A percentile compares a stretch with the other conserved stretches of the same genome.
Conservation (phyloP, 2,888 invertebrate genomes). For the Sclerodermus sp. region DNA sequence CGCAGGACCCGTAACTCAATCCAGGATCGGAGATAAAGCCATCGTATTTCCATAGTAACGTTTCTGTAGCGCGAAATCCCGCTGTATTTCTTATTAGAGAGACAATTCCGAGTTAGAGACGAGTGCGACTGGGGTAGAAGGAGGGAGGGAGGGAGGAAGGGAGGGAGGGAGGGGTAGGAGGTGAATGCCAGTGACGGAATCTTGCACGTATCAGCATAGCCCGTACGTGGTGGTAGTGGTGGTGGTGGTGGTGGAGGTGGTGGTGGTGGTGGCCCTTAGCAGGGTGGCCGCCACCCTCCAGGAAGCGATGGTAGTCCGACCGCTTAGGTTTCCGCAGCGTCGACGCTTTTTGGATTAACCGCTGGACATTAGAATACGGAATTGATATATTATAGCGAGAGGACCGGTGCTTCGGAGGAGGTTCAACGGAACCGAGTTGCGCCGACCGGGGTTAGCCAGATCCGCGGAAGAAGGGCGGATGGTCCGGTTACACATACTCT, state of each 20-base stretch:
- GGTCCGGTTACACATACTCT: slow-evolving; percentile 46
- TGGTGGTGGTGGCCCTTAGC: too few species aligned
- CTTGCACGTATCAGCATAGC: too few species aligned
- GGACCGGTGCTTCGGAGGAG: slow-evolving; percentile 13
- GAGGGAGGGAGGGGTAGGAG: neutral
- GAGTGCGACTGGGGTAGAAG: neutral
- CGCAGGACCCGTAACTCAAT: neutral
- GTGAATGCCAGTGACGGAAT: neutral
- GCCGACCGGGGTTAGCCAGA: slow-evolving; percentile 31
- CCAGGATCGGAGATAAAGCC: too few species aligned
- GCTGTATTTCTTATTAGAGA: slow-evolving; percentile 11
- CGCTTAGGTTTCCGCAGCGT: slow-evolving; percentile 52
- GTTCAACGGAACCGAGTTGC: slow-evolving; percentile 10
- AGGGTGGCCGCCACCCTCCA: slow-evolving; percentile 17
- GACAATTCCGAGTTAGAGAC: neutral
- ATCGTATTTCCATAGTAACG: neutral
- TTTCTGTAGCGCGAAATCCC: slow-evolving; percentile 6
- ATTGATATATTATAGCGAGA: slow-evolving; percentile 54
- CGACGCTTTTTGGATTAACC: slow-evolving; percentile 57
- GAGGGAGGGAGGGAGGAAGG: neutral
- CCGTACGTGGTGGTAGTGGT: too few species aligned
- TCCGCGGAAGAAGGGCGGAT: slow-evolving; percentile 34
- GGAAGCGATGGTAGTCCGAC: slow-evolving; percentile 30
- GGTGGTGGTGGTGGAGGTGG: too few species aligned
- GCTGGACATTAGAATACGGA: slow-evolving; percentile 57